Evolutionary conservation across 2,888 invertebrate genomes (phyloP).

Genomic region (Herminia tarsipennalis): DNA sequence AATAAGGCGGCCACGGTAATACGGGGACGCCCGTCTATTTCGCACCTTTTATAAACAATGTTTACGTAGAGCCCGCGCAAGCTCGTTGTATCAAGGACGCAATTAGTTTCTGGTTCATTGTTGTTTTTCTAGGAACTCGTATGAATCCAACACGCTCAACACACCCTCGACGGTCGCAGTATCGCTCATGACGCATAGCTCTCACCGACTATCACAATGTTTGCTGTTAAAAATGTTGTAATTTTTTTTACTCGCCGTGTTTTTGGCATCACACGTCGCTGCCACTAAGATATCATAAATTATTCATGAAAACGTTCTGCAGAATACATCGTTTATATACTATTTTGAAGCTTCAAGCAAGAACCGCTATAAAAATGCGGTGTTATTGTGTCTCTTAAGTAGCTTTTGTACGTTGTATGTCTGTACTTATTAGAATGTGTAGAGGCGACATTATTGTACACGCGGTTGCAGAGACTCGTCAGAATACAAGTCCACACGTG

Average conservation of each 20-base stretch:
- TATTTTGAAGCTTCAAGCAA: slow-evolving; percentile 20
- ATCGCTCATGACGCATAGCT: slow-evolving; percentile 23
- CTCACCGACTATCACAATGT: slow-evolving; percentile 25
- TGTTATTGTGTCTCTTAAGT: slow-evolving; percentile 12
- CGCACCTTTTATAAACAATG: slow-evolving; percentile 72
- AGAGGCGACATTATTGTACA: slow-evolving; percentile 9
- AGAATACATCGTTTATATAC: slow-evolving; percentile 20
- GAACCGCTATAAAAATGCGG: slow-evolving; percentile 8
- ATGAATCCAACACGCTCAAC: slow-evolving; percentile 37
- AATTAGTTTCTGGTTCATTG: slow-evolving; percentile 60
- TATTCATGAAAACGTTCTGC: slow-evolving; percentile 28
- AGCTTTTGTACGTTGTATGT: slow-evolving; percentile 10
- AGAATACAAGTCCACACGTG: slow-evolving; percentile 40
- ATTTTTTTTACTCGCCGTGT: slow-evolving; percentile 32
- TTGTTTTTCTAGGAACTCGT: slow-evolving; percentile 45
- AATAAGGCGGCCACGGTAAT: slow-evolving; percentile 73
- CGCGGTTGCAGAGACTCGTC: slow-evolving; percentile 19
- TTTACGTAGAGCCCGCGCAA: slow-evolving; percentile 56
- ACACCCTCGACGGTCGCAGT: slow-evolving; percentile 26
- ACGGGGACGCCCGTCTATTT: slow-evolving; percentile 61
- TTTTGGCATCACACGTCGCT: slow-evolving; percentile 27
- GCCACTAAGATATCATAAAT: slow-evolving; percentile 32
- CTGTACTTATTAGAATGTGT: slow-evolving; percentile 10
- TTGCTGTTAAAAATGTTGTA: slow-evolving; percentile 33
- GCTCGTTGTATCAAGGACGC: slow-evolving; percentile 59